Conservation (phyloP, 2,797 vertebrate species). For the Sciurus vulgaris region DNA sequence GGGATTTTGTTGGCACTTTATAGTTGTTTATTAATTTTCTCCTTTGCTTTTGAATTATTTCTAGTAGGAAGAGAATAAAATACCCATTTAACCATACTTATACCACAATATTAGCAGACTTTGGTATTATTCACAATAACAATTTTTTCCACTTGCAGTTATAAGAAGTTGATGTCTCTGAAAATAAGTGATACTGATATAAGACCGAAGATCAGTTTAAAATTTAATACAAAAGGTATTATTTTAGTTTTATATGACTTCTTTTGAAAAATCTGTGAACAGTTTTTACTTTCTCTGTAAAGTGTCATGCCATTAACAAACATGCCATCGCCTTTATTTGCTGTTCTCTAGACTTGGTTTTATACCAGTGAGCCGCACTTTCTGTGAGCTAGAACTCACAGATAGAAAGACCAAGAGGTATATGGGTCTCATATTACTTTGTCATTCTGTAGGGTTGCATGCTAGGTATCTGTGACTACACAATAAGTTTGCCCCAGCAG, state of each 20-base stretch:
- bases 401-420: not conserved
- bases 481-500: not conserved
- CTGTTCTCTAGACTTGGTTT: slow-evolving; percentile 28
- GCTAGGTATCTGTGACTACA: not conserved
- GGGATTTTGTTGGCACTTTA: slow-evolving; percentile 27
- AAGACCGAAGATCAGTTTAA: slow-evolving; percentile 79
- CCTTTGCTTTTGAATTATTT: slow-evolving; percentile 63
- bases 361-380: slow-evolving; percentile 1
- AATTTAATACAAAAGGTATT: slow-evolving; percentile 81
- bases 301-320: slow-evolving; percentile 19
- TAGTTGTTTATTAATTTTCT: slow-evolving; percentile 54
- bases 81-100: not conserved
- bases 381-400: not conserved
- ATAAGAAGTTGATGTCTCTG: slow-evolving; percentile 79
- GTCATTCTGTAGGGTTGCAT: not conserved
- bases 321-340: slow-evolving; percentile 7
- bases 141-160: slow-evolving; percentile 79
- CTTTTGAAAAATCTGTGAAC: slow-evolving; percentile 57
- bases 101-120: slow-evolving; percentile 46
- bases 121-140: slow-evolving; percentile 49
- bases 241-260: slow-evolving; percentile 69
- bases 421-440: not conserved
- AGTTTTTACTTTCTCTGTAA: slow-evolving; percentile 29
- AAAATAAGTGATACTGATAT: slow-evolving; percentile 75
- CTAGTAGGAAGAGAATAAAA: not conserved